phyloP scores from a whole-genome alignment of 2,113 vertebrate genomes.

The Scytalopus superciliaris region DNA sequence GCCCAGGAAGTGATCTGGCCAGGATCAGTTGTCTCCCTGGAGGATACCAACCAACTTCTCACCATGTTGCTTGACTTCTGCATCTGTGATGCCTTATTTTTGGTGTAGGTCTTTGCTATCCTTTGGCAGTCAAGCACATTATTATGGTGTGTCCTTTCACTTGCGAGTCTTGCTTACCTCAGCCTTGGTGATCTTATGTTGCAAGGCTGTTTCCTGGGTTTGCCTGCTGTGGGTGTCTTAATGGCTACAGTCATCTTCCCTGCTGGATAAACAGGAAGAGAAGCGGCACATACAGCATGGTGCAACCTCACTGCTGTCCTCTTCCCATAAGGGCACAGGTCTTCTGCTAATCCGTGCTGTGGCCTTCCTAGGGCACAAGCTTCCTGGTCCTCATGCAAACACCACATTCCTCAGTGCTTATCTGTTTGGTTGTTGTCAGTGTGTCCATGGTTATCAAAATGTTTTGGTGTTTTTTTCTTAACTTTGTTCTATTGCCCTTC shows the following conservation, averaged over 20 bases:
- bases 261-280: background rate
- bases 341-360: background rate
- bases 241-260: background rate
- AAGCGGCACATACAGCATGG: fast-evolving
- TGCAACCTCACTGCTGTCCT: background rate
- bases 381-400: background rate
- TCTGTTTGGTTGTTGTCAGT: background rate
- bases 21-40: background rate
- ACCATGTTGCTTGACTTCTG: fast-evolving
- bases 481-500: background rate
- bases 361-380: background rate
- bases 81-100: background rate
- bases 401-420: background rate
- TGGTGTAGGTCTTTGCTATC: background rate
- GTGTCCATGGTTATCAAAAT: background rate
- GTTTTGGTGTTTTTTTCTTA: fast-evolving
- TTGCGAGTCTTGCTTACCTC: background rate
- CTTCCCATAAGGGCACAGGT: background rate
- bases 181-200: background rate
- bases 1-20: background rate
- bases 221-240: background rate
- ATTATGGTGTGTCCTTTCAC: background rate
- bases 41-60: background rate
- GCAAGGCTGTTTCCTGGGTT: background rate
- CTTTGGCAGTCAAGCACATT: background rate